Conservation (phyloP, 2,797 vertebrate species). For the Oreortyx pictus region DNA sequence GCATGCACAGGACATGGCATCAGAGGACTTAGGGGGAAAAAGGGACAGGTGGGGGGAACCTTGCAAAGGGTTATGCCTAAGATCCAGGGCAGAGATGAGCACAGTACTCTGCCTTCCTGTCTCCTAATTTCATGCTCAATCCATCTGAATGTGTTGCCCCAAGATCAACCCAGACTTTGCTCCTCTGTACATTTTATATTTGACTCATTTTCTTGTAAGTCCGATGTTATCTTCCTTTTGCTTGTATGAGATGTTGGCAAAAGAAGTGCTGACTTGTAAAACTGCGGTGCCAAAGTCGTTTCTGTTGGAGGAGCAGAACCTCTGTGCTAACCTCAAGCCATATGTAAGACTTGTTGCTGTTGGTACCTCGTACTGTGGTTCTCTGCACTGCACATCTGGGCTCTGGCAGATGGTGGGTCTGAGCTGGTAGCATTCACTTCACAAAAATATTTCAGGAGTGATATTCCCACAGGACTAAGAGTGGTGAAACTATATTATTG, state of each 20-base stretch:
- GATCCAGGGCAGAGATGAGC: not conserved
- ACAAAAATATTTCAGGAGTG: not conserved
- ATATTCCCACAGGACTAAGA: not conserved
- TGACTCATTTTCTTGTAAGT: conserved; percentile 43
- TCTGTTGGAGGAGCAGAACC: not conserved
- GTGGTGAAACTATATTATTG: not conserved
- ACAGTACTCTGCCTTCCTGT: not conserved
- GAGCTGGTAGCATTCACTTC: not conserved
- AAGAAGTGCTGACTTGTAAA: conserved; percentile 43
- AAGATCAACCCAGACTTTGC: not conserved
- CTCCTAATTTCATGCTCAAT: not conserved
- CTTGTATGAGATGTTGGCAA: not conserved
- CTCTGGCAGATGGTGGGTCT: not conserved
- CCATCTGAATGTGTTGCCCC: not conserved
- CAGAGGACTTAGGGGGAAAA: not conserved
- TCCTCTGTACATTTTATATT: not conserved
- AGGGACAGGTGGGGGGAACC: rapidly evolving
- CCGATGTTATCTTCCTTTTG: conserved; percentile 48
- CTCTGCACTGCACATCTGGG: not conserved
- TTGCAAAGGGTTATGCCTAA: not conserved
- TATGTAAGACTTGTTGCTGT: not conserved
- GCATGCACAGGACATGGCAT: rapidly evolving
- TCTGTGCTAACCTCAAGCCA: not conserved
- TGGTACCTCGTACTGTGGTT: not conserved
- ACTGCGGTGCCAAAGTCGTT: not conserved